These are phyloP conservation scores for Drosophila azteca DNA, from an alignment of 1,140 invertebrate genomes.

Conservation along the genomic window DNA sequence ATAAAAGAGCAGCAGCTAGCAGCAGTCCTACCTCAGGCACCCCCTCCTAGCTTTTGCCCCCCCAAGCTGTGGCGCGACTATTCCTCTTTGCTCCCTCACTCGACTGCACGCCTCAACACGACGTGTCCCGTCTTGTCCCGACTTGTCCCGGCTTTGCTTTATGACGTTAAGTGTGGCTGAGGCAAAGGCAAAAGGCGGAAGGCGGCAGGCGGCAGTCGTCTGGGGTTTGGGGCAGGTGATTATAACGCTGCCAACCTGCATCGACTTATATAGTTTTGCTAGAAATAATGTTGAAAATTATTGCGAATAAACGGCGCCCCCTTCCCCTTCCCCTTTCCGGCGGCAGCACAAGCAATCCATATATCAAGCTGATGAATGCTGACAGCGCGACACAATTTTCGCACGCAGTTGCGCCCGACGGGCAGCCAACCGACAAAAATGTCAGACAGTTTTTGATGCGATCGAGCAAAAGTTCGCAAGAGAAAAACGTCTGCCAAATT, in stretches of 20 bases:
- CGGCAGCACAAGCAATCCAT: conserved; percentile 42
- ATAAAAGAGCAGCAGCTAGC: conserved; percentile 36
- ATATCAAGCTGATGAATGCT: conserved; percentile 55
- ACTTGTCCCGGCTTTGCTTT: conserved; percentile 28
- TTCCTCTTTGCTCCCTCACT: conserved; percentile 4
- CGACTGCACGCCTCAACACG: conserved; percentile 8
- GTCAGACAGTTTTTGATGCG: conserved; percentile 58
- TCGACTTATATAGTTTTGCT: conserved; percentile 30
- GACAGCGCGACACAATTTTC: conserved; percentile 64
- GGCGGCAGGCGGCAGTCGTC: conserved; percentile 11
- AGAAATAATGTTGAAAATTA: conserved; percentile 42
- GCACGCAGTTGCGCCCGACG: conserved; percentile 61
- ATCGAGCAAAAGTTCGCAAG: conserved; percentile 19
- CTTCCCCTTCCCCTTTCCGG: not conserved
- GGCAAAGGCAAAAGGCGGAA: conserved; percentile 26
- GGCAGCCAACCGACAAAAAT: conserved; percentile 65
- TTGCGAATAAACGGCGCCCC: conserved; percentile 37
- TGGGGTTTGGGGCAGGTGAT: conserved; percentile 36
- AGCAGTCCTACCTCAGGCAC: not conserved
- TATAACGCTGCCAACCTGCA: conserved; percentile 40
- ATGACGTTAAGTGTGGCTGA: conserved; percentile 43
- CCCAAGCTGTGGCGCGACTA: conserved; percentile 5
- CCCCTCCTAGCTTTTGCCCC: too few relatives aligned
- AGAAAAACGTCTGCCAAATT: conserved; percentile 51
- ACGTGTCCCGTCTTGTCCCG: not conserved